A percentile compares a stretch with the other conserved stretches of the same genome.
Evolutionary conservation across 2,797 vertebrate species (phyloP).

Genomic region (Alauda arvensis): DNA sequence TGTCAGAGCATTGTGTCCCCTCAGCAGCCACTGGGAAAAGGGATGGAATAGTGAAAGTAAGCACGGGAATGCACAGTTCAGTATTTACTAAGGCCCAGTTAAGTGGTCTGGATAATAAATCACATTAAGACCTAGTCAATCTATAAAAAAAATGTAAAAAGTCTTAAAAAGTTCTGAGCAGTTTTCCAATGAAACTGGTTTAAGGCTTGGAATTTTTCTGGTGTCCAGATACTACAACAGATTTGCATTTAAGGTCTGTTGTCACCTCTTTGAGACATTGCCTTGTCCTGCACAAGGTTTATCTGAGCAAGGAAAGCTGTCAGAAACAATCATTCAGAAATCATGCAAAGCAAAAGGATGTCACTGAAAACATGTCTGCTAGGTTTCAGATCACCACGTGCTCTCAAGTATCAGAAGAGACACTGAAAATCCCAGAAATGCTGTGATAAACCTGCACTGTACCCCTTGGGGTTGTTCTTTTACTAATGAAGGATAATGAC

Average conservation of each 20-base stretch:
- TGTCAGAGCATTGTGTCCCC: not conserved
- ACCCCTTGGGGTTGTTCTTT: not conserved
- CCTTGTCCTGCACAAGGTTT: not conserved
- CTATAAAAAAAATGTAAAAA: constrained; percentile 62
- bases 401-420: not conserved
- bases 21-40: not conserved
- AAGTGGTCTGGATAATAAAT: constrained; percentile 17
- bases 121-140: constrained; percentile 41
- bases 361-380: not conserved
- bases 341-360: not conserved
- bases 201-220: constrained; percentile 52
- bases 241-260: constrained; percentile 26
- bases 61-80: not conserved
- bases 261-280: not conserved
- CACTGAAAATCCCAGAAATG: not conserved
- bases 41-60: not conserved
- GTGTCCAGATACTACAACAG: not conserved
- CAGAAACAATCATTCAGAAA: not conserved
- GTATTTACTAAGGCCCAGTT: constrained; percentile 39
- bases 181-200: constrained; percentile 37
- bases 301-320: not conserved
- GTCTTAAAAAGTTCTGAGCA: constrained; percentile 52
- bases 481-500: not conserved
- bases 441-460: not conserved
- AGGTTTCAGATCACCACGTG: not conserved